phyloP scores from a whole-genome alignment of 2,797 vertebrate species.

The Macropus fuliginosus region DNA sequence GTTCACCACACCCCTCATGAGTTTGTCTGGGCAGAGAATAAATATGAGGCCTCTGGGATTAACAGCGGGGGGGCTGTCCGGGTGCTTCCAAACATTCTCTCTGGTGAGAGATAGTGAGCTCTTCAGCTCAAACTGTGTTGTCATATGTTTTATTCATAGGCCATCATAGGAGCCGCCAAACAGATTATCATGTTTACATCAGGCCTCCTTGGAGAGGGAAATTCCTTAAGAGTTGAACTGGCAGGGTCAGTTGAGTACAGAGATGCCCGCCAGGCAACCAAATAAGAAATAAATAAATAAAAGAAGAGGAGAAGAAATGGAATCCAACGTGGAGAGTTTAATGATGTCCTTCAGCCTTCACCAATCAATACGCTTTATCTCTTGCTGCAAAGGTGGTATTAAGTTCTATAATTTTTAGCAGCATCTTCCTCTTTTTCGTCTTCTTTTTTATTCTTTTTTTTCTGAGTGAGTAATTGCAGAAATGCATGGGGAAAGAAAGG shows the following conservation, averaged over 20 bases:
- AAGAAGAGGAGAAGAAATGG: conserved; percentile 79
- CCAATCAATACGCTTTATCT: conserved; percentile 88
- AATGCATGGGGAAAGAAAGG: conserved; percentile 11
- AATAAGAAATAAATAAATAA: conserved; percentile 77
- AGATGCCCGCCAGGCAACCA: conserved; percentile 82
- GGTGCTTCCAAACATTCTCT: conserved; percentile 86
- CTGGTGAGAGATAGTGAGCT: conserved; percentile 89
- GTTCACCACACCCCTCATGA: conserved; percentile 83
- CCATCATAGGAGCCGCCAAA: conserved; percentile 90
- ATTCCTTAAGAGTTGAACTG: conserved; percentile 92
- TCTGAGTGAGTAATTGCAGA: conserved; percentile 77
- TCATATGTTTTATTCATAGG: conserved; percentile 94
- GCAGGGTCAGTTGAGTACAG: conserved; percentile 82
- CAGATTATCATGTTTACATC: conserved; percentile 94
- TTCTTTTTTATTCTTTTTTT: conserved; percentile 11
- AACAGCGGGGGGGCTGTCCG: conserved; percentile 85
- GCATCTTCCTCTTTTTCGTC: conserved; percentile 72
- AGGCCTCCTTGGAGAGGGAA: conserved; percentile 91
- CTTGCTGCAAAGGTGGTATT: conserved; percentile 84
- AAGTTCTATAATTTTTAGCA: conserved; percentile 81
- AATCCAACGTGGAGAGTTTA: conserved; percentile 80
- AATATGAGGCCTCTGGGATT: conserved; percentile 83
- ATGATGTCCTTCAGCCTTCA: conserved; percentile 84
- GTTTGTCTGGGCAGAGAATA: conserved; percentile 82
- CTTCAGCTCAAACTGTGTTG: conserved; percentile 87